Evolutionary conservation across 2,797 vertebrate species (phyloP).

Genomic region (Semaprochilodus insignis): DNA sequence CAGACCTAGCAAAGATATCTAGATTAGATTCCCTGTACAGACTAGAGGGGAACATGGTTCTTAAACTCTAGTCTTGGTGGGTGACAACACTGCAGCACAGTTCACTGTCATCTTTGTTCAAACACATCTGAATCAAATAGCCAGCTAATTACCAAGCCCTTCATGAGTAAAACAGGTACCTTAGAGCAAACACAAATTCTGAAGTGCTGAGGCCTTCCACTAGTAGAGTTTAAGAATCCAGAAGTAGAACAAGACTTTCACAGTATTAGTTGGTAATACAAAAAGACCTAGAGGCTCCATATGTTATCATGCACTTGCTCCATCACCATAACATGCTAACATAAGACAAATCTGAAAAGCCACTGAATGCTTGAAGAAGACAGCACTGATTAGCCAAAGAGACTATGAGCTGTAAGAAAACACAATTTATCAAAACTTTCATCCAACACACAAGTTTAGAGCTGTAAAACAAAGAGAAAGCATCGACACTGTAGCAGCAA

Average conservation of each 20-base stretch:
- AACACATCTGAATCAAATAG: not conserved
- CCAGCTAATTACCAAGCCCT: not conserved
- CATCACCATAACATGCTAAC: not conserved
- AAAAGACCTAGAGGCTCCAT: constrained; percentile 4
- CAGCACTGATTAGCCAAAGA: constrained; percentile 23
- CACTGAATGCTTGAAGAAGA: not conserved
- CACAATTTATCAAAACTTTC: not conserved
- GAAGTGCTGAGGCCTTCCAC: not conserved
- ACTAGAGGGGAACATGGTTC: not conserved
- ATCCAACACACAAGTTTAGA: constrained; percentile 34
- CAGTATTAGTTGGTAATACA: constrained; percentile 4
- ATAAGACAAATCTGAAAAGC: not conserved
- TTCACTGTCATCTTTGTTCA: not conserved
- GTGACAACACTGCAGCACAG: not conserved
- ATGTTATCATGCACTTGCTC: constrained; percentile 19
- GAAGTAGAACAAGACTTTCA: not conserved
- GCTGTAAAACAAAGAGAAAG: constrained; percentile 41
- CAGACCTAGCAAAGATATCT: not conserved
- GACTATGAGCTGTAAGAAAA: constrained; percentile 9
- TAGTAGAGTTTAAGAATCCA: not conserved
- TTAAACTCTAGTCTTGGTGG: not conserved
- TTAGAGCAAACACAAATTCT: not conserved
- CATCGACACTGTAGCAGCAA: constrained; percentile 7
- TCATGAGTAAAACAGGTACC: too few relatives aligned
- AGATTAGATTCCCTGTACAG: not conserved